Evolutionary conservation across 2,797 vertebrate species (phyloP), one percentile per base, ranked within the genome.

Genomic region (Gallinago solitaria): DNA sequence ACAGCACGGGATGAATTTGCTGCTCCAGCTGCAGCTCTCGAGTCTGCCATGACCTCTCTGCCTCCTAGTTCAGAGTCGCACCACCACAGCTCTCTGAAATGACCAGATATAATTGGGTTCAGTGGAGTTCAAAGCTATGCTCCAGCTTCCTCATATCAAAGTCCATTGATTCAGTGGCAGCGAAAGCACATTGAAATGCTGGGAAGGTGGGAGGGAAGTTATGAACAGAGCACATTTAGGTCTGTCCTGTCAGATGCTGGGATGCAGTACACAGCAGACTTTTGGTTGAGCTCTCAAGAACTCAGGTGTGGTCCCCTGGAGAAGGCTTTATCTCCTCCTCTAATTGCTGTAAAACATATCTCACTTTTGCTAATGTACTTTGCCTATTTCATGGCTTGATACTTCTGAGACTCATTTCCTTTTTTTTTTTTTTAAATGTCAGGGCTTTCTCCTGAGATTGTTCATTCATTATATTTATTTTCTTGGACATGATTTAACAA

Each of bases 391-490:
- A 77, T 76, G 71, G 85, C 85, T 94, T 94, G 83, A 96, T 96
- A 93, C 90, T 96, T 97, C 76, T 84, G 95, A 97, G 94, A 96
- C 69, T 96, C 63, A 97, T 96, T 97, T 97, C 78, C 37, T 93
- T 90, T 95, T 94, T 91, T 96, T 93, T 93, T 95, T 95, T 81
- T 77, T 87, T 28, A 32, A 93, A 98, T 97, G 96, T 97, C 97
- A 97, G 88, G 87, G 21, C 84, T 98, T 98, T 97, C 98, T 98
- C 98, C 65, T 90, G 97, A 98, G 97, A 97, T 96, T 94, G 81
- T 90, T 98, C 97, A 95, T 98, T 98, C 96, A 77, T 97, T 98
- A 94, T 98, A 97, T 98, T 98, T 98, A 97, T 98, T 98, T 98
- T 98, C 96, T 95, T 96, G 97, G 97, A 97, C 96, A 95, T 94